Evolutionary conservation across 2,888 invertebrate genomes (phyloP).

Genomic region (Cantharis lateralis): DNA sequence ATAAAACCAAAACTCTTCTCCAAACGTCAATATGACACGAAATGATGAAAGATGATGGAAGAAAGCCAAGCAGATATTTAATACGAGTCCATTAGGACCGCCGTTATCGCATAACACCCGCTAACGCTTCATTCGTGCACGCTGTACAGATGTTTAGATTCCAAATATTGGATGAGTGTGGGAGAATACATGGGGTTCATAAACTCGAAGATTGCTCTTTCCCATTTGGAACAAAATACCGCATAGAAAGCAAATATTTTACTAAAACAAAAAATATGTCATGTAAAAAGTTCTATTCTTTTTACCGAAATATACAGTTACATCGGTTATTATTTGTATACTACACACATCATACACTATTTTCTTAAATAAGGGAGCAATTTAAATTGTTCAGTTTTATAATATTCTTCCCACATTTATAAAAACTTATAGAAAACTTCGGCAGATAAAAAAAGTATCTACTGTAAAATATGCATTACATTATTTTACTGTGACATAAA

Average conservation of each 20-base stretch:
- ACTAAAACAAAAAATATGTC: conserved; percentile 15
- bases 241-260: conserved; percentile 25
- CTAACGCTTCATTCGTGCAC: conserved; percentile 29
- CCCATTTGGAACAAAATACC: conserved; percentile 26
- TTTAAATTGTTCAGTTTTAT: not conserved
- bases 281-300: conserved; percentile 7
- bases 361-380: not conserved
- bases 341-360: not conserved
- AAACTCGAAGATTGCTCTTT: conserved; percentile 25
- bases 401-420: not conserved
- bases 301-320: conserved; percentile 5
- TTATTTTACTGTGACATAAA: not conserved
- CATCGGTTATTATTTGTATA: not conserved
- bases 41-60: conserved; percentile 53
- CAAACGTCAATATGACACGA: conserved; percentile 46
- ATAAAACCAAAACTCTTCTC: conserved; percentile 30
- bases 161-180: conserved; percentile 31
- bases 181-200: conserved; percentile 21
- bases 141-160: conserved; percentile 32
- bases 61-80: conserved; percentile 49
- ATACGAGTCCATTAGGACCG: conserved; percentile 52
- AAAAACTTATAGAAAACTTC: no score
- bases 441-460: not conserved
- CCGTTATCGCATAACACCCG: conserved; percentile 37
- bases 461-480: not conserved